A percentile compares a stretch with the other conserved stretches of the same genome.
Evolutionary conservation across 2,888 invertebrate genomes (phyloP).

Genomic region (Cerceris rybyensis): DNA sequence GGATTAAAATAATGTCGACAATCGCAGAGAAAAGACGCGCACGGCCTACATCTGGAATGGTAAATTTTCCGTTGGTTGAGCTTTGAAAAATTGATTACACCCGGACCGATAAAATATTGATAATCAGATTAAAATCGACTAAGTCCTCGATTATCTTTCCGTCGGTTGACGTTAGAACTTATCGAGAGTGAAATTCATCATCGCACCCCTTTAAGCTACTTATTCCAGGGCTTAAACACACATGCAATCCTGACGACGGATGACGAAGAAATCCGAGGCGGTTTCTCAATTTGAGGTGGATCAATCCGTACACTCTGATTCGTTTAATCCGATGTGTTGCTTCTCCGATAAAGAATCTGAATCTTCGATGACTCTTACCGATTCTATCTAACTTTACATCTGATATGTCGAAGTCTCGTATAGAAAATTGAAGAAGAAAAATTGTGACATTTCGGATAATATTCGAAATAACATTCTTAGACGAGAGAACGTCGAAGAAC

Average conservation of each 20-base stretch:
- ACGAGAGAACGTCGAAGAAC: too few species aligned
- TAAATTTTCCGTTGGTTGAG: not conserved
- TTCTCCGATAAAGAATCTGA: not conserved
- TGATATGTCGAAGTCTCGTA: too few species aligned
- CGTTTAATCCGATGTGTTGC: slow-evolving; percentile 29
- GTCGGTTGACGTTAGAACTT: not conserved
- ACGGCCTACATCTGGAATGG: too few species aligned
- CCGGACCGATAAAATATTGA: not conserved
- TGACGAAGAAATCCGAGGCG: slow-evolving; percentile 34
- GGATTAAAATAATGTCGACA: too few species aligned
- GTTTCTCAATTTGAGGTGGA: slow-evolving; percentile 21
- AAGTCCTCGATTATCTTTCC: slow-evolving; percentile 19
- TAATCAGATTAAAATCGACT: slow-evolving; percentile 45
- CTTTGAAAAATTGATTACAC: slow-evolving; percentile 1
- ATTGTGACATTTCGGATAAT: too few species aligned
- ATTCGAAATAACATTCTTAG: too few species aligned
- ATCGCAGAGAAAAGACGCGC: too few species aligned
- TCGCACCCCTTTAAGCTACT: slow-evolving; percentile 40
- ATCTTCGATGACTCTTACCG: not conserved
- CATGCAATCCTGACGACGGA: slow-evolving; percentile 11
- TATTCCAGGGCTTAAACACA: slow-evolving; percentile 42
- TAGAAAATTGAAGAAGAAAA: too few species aligned
- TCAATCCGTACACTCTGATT: slow-evolving; percentile 14
- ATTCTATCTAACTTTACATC: too few species aligned
- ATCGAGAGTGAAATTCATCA: slow-evolving; percentile 27